These are phyloP conservation scores for Bradynema listronoti DNA, from an alignment of 1,140 invertebrate species.

Conservation along the genomic window DNA sequence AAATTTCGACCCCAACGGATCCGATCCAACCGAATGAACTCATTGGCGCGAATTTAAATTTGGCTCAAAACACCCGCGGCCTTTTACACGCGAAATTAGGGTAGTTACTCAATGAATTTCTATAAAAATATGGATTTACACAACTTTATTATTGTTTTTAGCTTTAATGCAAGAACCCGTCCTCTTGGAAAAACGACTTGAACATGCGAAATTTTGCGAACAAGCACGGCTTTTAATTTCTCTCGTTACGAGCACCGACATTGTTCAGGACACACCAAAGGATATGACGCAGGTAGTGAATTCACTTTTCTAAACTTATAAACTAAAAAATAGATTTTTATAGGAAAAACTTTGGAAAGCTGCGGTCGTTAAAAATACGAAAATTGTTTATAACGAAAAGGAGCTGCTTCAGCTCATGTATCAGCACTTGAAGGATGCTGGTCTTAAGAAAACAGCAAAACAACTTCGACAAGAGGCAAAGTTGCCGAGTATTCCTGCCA, in stretches of 20 bases:
- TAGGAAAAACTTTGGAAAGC: conserved; percentile 59
- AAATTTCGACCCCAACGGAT: too few relatives aligned
- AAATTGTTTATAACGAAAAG: conserved; percentile 83
- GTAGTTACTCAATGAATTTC: too few relatives aligned
- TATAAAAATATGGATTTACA: too few relatives aligned
- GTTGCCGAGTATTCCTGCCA: conserved; percentile 42
- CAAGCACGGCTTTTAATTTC: conserved; percentile 84
- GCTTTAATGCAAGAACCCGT: conserved; percentile 87
- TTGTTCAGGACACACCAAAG: conserved; percentile 63
- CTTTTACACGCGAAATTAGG: too few relatives aligned
- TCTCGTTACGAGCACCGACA: conserved; percentile 79
- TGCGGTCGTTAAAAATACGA: conserved; percentile 87
- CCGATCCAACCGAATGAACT: too few relatives aligned
- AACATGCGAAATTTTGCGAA: conserved; percentile 91
- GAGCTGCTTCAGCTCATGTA: conserved; percentile 85
- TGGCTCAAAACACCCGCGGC: too few relatives aligned
- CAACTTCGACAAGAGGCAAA: conserved; percentile 42
- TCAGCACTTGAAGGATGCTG: conserved; percentile 74
- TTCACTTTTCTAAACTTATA: background rate
- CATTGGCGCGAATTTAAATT: too few relatives aligned
- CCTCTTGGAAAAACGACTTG: conserved; percentile 84
- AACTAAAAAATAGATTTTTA: conserved; percentile 7
- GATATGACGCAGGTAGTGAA: conserved; percentile 42
- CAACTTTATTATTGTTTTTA: conserved; percentile 59
- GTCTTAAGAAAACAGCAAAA: conserved; percentile 58